Conservation (phyloP, 2,888 invertebrate genomes). For the Glaucopsyche alexis region DNA sequence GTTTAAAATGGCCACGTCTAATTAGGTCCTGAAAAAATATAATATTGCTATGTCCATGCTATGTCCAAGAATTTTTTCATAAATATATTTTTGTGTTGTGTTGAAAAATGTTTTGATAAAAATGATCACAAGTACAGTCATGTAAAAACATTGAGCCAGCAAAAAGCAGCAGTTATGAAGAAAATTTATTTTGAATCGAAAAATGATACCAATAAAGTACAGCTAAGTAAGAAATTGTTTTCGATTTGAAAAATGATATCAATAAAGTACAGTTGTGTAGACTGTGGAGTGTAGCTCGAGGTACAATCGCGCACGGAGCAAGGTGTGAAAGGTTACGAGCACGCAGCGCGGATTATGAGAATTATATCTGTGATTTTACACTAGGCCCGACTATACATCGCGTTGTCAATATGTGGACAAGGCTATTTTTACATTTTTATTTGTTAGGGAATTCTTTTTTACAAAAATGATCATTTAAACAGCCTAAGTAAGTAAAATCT, state of each 20-base stretch:
- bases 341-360: constrained; percentile 64
- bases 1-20: too few relatives aligned
- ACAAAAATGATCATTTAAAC: too few relatives aligned
- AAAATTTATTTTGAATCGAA: neutral
- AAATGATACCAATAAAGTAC: constrained; percentile 13
- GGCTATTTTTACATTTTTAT: constrained; percentile 27
- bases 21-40: too few relatives aligned
- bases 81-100: too few relatives aligned
- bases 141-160: too few relatives aligned
- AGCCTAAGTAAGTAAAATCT: too few relatives aligned
- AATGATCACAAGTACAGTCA: too few relatives aligned
- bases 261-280: constrained; percentile 43
- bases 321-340: constrained; percentile 76
- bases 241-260: constrained; percentile 13
- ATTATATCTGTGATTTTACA: constrained; percentile 72
- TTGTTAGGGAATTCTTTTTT: neutral
- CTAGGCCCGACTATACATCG: constrained; percentile 48
- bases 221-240: constrained; percentile 16
- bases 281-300: constrained; percentile 38
- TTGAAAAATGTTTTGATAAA: too few relatives aligned
- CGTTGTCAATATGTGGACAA: constrained; percentile 51
- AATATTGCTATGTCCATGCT: too few relatives aligned
- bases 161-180: too few relatives aligned
- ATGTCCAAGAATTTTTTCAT: too few relatives aligned
- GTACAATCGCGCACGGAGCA: constrained; percentile 40